Base-by-base conservation (phyloP, 2,113 vertebrate species). In the Butorides virescens region DNA sequence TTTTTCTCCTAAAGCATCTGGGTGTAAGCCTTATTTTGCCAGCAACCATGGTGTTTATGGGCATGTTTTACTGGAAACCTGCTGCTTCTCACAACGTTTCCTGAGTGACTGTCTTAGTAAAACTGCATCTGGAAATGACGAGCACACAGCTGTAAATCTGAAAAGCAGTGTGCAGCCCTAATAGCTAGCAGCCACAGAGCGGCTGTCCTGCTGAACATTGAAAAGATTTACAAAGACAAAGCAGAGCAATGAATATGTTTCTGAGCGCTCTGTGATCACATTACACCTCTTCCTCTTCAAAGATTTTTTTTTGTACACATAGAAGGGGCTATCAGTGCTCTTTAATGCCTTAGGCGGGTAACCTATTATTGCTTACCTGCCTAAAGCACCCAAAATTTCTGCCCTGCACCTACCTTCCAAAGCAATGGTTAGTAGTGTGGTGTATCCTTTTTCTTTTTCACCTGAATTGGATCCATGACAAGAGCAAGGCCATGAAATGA, bases 101-200 rank as follows among this genome's bases (percentile, higher is more conserved):
- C 97, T 98, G 98, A 97, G 97, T 93, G 97, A 98, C 98, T 98
- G 97, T 98, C 97, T 98, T 97, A 96, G 95, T 96, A 96, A 98
- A 98, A 97, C 95, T 98, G 97, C 98, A 98, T 98, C 98, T 98
- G 98, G 98, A 98, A 98, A 98, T 97, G 98, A 98, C 97, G 96
- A 97, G 97, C 91, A 58, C 92, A 71, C 96, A 97, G 97, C 96
- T 98, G 97, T 98, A 98, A 98, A 98, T 98, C 98, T 98, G 97
- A 97, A 98, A 97, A 96, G 87, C 96, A 95, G 96, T 97, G 94
- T 97, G 97, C 90, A 97, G 95, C 95, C 95, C 96, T 98, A 98
- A 98, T 98, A 98, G 97, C 97, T 98, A 97, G 94, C 98, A 98
- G 98, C 95, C 97, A 95, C 89, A 92, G 92, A 90, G 94, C 62